Percentiles rank a stretch among this genome's conserved stretches.
These are phyloP conservation scores for Diarsia dahlii DNA, from an alignment of 2,888 invertebrate genomes.

Conservation along the genomic window DNA sequence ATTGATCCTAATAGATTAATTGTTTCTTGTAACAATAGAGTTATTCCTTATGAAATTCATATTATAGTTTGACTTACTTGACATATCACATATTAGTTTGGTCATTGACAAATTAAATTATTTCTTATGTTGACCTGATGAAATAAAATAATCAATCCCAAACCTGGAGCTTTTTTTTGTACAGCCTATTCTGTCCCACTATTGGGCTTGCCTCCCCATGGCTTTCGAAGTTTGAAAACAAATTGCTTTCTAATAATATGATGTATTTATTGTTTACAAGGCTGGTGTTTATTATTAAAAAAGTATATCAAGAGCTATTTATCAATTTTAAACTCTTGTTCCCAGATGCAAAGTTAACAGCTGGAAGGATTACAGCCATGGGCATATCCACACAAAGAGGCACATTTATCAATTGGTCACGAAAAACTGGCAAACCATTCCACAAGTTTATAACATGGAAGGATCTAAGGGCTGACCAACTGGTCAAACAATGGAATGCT, in stretches of 20 bases:
- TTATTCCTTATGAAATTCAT: background rate
- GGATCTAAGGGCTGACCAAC: slow-evolving; percentile 94
- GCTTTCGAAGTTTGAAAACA: too few relatives aligned
- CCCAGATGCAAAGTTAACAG: slow-evolving; percentile 93
- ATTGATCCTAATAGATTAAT: background rate
- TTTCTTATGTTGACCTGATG: background rate
- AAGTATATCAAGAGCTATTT: background rate
- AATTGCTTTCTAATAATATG: too few relatives aligned
- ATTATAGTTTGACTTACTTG: too few relatives aligned
- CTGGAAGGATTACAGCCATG: slow-evolving; percentile 93
- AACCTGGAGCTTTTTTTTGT: background rate
- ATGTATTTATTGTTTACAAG: background rate
- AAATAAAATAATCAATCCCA: background rate
- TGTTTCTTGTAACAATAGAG: background rate
- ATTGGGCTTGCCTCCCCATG: too few relatives aligned
- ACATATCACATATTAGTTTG: too few relatives aligned
- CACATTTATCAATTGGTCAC: slow-evolving; percentile 96
- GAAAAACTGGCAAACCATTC: slow-evolving; percentile 93
- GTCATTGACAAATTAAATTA: background rate
- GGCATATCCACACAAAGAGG: slow-evolving; percentile 96
- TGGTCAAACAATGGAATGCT: slow-evolving; percentile 94
- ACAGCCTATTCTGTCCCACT: too few relatives aligned
- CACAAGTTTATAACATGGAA: slow-evolving; percentile 98
- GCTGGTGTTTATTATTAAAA: background rate
- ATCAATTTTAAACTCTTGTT: slow-evolving; percentile 36